phyloP scores from a whole-genome alignment of 2,888 invertebrate genomes.

The Neocrepidodera transversa region DNA sequence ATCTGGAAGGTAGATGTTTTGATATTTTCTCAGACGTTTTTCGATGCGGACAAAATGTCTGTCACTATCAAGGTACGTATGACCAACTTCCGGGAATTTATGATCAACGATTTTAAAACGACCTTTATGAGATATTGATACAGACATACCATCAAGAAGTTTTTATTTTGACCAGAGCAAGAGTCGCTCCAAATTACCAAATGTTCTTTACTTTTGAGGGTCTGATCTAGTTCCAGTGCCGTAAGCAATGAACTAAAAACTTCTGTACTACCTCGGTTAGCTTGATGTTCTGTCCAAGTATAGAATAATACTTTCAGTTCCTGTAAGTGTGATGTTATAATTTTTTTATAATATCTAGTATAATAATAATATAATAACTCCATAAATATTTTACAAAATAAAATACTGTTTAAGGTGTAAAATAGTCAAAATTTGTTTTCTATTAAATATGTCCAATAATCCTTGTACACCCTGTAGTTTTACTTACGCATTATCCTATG shows the following conservation, averaged over 20 bases:
- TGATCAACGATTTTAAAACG: constrained; percentile 48
- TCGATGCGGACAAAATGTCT: constrained; percentile 42
- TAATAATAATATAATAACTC: no score
- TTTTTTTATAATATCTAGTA: no score
- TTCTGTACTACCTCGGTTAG: constrained; percentile 12
- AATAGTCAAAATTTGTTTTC: no score
- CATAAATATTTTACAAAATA: no score
- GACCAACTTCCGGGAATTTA: constrained; percentile 48
- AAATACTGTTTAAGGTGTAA: no score
- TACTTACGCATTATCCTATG: no score
- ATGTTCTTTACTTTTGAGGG: constrained; percentile 19
- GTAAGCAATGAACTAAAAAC: constrained; percentile 3
- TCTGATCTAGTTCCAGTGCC: neutral
- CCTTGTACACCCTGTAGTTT: no score
- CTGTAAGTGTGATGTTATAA: no score
- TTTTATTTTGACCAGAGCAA: constrained; percentile 50
- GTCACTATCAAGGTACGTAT: constrained; percentile 49
- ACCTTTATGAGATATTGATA: constrained; percentile 47
- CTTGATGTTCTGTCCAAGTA: constrained; percentile 46
- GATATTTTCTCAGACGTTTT: constrained; percentile 47
- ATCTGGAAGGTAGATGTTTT: constrained; percentile 27
- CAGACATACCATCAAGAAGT: constrained; percentile 43
- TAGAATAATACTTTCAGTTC: constrained; percentile 26
- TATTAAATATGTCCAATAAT: no score
- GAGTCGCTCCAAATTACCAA: constrained; percentile 46